phyloP scores from a whole-genome alignment of 2,797 vertebrate species.

The Hoplostethus mediterraneus region DNA sequence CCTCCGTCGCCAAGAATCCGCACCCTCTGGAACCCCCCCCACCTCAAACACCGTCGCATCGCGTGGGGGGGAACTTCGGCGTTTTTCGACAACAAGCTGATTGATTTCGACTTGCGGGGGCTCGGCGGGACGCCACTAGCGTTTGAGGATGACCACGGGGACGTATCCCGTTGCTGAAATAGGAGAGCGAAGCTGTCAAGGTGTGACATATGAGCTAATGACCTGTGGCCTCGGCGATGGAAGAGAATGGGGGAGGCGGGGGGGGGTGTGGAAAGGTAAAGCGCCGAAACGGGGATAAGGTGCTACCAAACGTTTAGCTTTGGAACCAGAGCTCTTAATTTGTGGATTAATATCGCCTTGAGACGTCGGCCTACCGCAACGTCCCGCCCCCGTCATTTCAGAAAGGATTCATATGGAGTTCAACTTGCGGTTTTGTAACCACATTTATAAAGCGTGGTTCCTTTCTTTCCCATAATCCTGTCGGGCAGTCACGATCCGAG shows the following conservation, averaged over 20 bases:
- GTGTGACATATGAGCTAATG: slow-evolving; percentile 73
- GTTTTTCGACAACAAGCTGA: slow-evolving; percentile 27
- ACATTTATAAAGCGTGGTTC: slow-evolving; percentile 26
- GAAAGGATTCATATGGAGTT: background rate
- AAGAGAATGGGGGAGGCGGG: slow-evolving; percentile 49
- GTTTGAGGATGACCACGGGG: slow-evolving; percentile 63
- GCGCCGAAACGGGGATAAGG: slow-evolving; percentile 28
- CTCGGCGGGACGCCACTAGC: slow-evolving; percentile 5
- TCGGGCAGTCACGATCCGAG: slow-evolving; percentile 52
- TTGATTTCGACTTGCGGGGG: slow-evolving; percentile 41
- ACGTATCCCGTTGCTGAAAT: slow-evolving; percentile 81
- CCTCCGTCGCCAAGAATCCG: slow-evolving; percentile 17
- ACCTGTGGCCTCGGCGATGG: slow-evolving; percentile 60
- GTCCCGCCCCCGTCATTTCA: background rate
- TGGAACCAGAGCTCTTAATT: background rate
- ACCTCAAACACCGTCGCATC: no score
- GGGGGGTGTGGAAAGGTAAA: slow-evolving; percentile 40
- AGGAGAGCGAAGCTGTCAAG: slow-evolving; percentile 76
- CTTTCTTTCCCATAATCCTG: slow-evolving; percentile 52
- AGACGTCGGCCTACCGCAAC: no score
- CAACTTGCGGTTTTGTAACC: slow-evolving; percentile 16
- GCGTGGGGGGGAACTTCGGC: background rate
- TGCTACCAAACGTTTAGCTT: slow-evolving; percentile 14
- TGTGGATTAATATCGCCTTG: background rate
- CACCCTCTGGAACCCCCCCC: slow-evolving; percentile 6